Evolutionary conservation across 2,113 vertebrate genomes (phyloP), one percentile per base, ranked within the genome.

Genomic region (Penelope pileata): DNA sequence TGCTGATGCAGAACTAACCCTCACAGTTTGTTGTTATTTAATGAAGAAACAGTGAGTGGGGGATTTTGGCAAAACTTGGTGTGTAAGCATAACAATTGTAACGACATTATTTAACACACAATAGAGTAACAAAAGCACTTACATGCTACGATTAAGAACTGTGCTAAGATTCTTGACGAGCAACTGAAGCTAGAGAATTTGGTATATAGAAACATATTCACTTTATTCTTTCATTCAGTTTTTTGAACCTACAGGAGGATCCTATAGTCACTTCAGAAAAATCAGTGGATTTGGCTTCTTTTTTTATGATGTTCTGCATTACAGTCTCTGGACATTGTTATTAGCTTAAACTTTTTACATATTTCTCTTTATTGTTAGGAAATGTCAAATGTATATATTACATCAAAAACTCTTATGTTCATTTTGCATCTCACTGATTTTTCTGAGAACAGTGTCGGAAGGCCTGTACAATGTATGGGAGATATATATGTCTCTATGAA

Each of bases 1-100:
- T 93, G 89, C 72, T 95, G 95, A 94, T 96, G 95, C 92, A 96
- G 94, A 97, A 96, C 91, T 97, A 96, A 95, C 86, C 78, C 83
- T 96, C 76, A 77, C 58, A 59, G 86, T 94, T 97, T 93, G 94
- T 72, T 96, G 91, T 91, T 96, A 72, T 95, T 97, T 97, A 97
- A 94, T 95, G 86, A 97, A 97, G 93, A 91, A 96, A 64, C 77
- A 88, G 56, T 50, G 88, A 97, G 95, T 93, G 89, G 91, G 84
- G 75, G 91, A 88, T 90, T 97, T 96, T 93, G 93, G 93, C 93
- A 80, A 94, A 94, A 98, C 87, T 94, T 94, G 72, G 86, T 90
- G 63, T 38, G 86, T 50, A 88, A 94, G 86, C 91, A 70, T 88
- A 93, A 92, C 88, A 95, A 76, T 83, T 83, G 88, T 73, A 95